Conservation (phyloP, 2,888 invertebrate species). For the Volucella inanis region DNA sequence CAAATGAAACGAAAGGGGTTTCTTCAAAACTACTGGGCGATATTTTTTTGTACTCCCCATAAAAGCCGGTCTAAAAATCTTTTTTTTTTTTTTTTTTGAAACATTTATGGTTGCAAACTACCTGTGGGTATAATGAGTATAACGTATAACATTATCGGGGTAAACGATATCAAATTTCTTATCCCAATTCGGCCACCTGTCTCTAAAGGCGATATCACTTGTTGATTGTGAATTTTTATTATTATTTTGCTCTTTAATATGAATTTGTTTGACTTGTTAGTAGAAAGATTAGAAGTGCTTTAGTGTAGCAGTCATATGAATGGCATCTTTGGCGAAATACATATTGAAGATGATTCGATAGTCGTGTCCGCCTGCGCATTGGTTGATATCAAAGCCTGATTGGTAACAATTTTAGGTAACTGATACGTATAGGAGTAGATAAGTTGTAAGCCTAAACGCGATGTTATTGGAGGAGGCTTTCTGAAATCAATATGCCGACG, state of each 20-base stretch:
- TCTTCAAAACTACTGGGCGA: no score
- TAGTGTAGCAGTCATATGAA: slow-evolving; percentile 35
- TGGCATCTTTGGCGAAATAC: slow-evolving; percentile 31
- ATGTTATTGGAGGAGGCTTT: no score
- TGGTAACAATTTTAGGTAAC: neutral
- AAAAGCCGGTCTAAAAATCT: slow-evolving; percentile 17
- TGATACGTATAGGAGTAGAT: no score
- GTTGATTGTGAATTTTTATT: slow-evolving; percentile 65
- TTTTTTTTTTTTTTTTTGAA: slow-evolving; percentile 8
- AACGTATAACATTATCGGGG: slow-evolving; percentile 34
- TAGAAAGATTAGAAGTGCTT: slow-evolving; percentile 38
- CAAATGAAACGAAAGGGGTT: neutral
- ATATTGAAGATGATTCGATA: slow-evolving; percentile 10
- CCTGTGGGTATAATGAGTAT: slow-evolving; percentile 46
- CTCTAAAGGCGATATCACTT: slow-evolving; percentile 70
- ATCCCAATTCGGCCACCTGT: slow-evolving; percentile 71
- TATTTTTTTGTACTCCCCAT: neutral
- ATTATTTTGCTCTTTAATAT: slow-evolving; percentile 46
- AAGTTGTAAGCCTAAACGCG: no score
- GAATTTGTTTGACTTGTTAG: slow-evolving; percentile 19
- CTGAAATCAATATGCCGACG: no score
- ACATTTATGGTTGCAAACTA: slow-evolving; percentile 36
- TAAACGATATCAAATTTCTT: slow-evolving; percentile 70
- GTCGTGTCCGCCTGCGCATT: slow-evolving; percentile 18
- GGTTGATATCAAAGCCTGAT: neutral